Evolutionary conservation across 2,888 invertebrate species (phyloP).

Genomic region (Xanthia icteritia): DNA sequence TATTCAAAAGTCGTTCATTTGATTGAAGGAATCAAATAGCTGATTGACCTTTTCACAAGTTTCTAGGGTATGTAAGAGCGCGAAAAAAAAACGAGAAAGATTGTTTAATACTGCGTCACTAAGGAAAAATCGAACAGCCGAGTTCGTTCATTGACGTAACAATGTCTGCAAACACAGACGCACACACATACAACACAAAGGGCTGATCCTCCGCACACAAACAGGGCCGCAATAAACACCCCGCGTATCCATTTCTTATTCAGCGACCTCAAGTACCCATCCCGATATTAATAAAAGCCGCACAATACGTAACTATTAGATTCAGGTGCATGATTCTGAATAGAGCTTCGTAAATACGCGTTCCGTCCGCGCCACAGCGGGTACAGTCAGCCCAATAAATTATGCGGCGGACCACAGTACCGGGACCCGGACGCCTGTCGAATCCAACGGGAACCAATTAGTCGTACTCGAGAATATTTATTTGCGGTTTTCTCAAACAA

Average conservation of each 20-base stretch:
- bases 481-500: conserved; percentile 88
- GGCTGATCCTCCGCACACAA: conserved; percentile 43
- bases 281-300: conserved; percentile 63
- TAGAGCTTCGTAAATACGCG: conserved; percentile 73
- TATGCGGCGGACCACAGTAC: conserved; percentile 84
- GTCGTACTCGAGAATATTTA: conserved; percentile 88
- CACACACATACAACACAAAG: conserved; percentile 26
- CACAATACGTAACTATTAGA: conserved; percentile 68
- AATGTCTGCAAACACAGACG: conserved; percentile 17
- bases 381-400: conserved; percentile 85
- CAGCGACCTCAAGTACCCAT: conserved; percentile 58
- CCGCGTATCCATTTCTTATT: conserved; percentile 62
- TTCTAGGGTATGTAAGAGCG: not conserved
- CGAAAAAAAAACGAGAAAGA: not conserved
- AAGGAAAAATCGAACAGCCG: conserved; percentile 21
- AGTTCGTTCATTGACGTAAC: conserved; percentile 26
- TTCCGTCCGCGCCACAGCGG: conserved; percentile 73
- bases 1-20: not conserved
- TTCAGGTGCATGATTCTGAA: conserved; percentile 69
- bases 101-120: conserved; percentile 21
- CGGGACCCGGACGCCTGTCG: conserved; percentile 84
- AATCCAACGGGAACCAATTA: conserved; percentile 89
- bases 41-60: not conserved
- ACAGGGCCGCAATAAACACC: conserved; percentile 54
- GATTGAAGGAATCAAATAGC: not conserved